Evolutionary conservation across 2,113 vertebrate genomes (phyloP).

Genomic region (Tragelaphus scriptus): DNA sequence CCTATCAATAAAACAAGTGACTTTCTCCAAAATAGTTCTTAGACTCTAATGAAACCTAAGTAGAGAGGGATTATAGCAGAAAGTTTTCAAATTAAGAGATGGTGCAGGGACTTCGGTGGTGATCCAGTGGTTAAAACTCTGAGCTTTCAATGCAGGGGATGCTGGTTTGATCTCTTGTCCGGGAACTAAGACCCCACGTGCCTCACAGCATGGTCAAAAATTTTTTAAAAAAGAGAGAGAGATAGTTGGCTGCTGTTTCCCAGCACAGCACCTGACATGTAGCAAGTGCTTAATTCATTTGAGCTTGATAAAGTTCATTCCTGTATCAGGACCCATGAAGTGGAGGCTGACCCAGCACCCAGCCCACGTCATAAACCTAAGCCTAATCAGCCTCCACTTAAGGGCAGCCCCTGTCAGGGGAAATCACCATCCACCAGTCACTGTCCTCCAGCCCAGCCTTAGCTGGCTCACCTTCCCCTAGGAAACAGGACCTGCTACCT

Average conservation of each 20-base stretch:
- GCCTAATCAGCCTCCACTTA: background rate
- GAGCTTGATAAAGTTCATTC: background rate
- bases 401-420: too few species aligned
- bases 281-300: background rate
- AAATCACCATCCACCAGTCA: background rate
- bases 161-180: background rate
- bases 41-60: background rate
- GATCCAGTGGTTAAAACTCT: background rate
- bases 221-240: background rate
- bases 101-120: background rate
- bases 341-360: background rate
- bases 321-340: background rate
- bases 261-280: background rate
- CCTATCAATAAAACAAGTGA: background rate
- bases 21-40: background rate
- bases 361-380: background rate
- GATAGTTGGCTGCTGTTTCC: background rate
- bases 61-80: background rate
- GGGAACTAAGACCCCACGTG: background rate
- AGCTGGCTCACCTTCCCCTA: background rate
- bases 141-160: background rate
- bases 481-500: background rate
- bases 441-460: rapidly evolving
- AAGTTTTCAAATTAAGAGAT: background rate
- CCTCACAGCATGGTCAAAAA: background rate